A percentile compares a stretch with the other conserved stretches of the same genome.
phyloP scores from a whole-genome alignment of 1,140 invertebrate species.

The Cydia pomonella region DNA sequence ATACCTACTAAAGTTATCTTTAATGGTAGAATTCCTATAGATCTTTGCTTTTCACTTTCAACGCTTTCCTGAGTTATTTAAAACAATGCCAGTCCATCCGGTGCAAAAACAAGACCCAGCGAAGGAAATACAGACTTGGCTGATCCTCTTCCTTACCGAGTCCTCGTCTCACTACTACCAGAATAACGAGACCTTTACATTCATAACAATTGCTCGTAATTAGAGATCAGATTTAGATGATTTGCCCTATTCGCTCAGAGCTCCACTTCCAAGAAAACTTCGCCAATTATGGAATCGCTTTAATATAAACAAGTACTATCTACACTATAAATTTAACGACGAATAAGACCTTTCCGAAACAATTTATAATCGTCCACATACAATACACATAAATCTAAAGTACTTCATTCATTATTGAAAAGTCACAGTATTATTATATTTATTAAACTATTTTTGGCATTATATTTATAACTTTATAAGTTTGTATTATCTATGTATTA shows the following conservation, averaged over 20 bases:
- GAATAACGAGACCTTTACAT: not conserved
- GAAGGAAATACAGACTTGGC: conserved; percentile 38
- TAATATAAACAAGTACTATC: not conserved
- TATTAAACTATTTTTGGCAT: no score
- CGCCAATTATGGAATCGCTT: conserved; percentile 64
- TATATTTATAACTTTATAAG: no score
- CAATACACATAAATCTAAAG: not conserved
- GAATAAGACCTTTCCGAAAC: not conserved
- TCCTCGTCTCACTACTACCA: not conserved
- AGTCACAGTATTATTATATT: no score
- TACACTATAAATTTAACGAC: not conserved
- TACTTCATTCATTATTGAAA: not conserved
- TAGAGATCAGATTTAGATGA: not conserved
- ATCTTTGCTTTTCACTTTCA: conserved; percentile 53
- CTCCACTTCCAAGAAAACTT: conserved; percentile 69
- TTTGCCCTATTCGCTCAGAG: conserved; percentile 44
- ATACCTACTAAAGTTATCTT: no score
- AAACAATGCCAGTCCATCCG: conserved; percentile 67
- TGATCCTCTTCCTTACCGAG: not conserved
- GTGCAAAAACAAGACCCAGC: conserved; percentile 70
- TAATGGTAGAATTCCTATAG: conserved; percentile 39
- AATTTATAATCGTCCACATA: not conserved
- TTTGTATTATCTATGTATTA: no score
- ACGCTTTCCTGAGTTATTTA: conserved; percentile 59
- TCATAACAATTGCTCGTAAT: not conserved